Evolutionary conservation across 1,140 invertebrate species (phyloP).

Genomic region (Drosophila eugracilis): DNA sequence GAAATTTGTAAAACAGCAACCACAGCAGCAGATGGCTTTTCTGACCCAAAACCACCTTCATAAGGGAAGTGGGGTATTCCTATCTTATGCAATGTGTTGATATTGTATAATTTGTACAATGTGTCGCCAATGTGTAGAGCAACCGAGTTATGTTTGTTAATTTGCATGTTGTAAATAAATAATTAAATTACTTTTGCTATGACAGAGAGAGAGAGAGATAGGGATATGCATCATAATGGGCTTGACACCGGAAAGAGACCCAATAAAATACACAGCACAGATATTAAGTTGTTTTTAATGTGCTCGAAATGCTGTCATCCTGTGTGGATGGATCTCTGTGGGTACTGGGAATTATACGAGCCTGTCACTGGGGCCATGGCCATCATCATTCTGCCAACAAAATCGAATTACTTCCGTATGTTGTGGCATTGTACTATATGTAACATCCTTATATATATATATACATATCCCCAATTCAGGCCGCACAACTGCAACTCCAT

Average conservation of each 20-base stretch:
- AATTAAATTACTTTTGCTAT: constrained; percentile 67
- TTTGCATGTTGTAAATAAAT: constrained; percentile 71
- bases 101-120: constrained; percentile 50
- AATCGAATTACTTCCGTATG: constrained; percentile 81
- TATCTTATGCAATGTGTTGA: constrained; percentile 22
- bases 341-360: constrained; percentile 37
- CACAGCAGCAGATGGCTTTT: neutral
- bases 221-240: constrained; percentile 25
- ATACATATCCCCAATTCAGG: constrained; percentile 38
- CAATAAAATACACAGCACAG: constrained; percentile 49
- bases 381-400: constrained; percentile 67
- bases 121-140: constrained; percentile 34
- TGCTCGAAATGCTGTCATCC: constrained; percentile 44
- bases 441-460: constrained; percentile 23
- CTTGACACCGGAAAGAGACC: constrained; percentile 33
- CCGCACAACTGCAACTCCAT: constrained; percentile 46
- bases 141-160: constrained; percentile 50
- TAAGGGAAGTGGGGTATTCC: too few species aligned
- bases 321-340: constrained; percentile 11
- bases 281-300: constrained; percentile 66
- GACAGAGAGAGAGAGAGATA: too few species aligned
- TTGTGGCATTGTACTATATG: constrained; percentile 51
- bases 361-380: constrained; percentile 54
- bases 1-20: constrained; percentile 47
- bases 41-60: too few species aligned